Percentiles rank a stretch among this genome's conserved stretches.
Evolutionary conservation across 2,797 vertebrate genomes (phyloP).

Genomic region (Channallabes apus): DNA sequence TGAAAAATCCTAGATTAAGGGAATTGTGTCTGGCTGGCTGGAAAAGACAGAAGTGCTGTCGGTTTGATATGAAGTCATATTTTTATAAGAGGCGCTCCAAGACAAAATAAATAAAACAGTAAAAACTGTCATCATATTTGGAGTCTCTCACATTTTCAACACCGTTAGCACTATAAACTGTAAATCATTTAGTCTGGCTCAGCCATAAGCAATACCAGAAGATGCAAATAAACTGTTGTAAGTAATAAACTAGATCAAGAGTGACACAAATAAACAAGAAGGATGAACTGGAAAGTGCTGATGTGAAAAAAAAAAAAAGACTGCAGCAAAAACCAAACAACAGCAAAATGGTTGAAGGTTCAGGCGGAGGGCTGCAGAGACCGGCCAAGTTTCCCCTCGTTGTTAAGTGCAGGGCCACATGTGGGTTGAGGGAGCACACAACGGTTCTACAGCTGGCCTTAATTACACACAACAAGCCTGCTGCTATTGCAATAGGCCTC

Average conservation of each 20-base stretch:
- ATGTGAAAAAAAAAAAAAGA: not conserved
- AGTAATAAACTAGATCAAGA: not conserved
- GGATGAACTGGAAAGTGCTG: not conserved
- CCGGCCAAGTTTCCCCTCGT: conserved; percentile 46
- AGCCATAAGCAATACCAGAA: not conserved
- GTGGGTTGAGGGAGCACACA: conserved; percentile 43
- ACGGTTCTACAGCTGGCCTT: conserved; percentile 66
- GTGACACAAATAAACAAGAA: not conserved
- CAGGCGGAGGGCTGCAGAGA: conserved; percentile 13
- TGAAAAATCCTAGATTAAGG: not conserved
- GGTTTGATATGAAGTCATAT: not conserved
- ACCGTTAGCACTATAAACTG: not conserved
- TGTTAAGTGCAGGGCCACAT: conserved; percentile 35
- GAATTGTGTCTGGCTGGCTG: not conserved
- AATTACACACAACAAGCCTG: conserved; percentile 65
- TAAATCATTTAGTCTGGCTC: not conserved
- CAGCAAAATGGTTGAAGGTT: conserved; percentile 3
- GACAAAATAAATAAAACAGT: not conserved
- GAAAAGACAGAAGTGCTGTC: not conserved
- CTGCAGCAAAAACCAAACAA: conserved; percentile 8
- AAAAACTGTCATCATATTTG: not conserved
- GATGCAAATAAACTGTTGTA: not conserved
- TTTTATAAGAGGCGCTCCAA: not conserved
- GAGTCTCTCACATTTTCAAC: not conserved
- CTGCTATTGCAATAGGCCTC: conserved; percentile 49